A percentile compares a stretch with the other conserved stretches of the same genome.
phyloP scores from a whole-genome alignment of 2,113 vertebrate species.

The Pterocles orientalis region DNA sequence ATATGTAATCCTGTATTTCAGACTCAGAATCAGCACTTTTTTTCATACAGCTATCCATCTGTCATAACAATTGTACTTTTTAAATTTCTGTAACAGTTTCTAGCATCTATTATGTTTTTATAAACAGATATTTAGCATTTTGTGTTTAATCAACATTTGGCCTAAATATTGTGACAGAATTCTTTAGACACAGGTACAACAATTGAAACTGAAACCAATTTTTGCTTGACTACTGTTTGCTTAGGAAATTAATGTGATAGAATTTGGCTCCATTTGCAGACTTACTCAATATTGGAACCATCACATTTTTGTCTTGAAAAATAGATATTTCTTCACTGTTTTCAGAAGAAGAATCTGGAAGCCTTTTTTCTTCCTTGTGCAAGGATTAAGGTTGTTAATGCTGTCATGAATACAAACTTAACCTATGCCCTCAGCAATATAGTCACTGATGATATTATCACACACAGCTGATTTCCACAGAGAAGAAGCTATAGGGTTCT shows the following conservation, averaged over 20 bases:
- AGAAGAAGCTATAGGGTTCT: not conserved
- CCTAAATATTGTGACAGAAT: not conserved
- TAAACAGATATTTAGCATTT: not conserved
- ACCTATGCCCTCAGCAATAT: not conserved
- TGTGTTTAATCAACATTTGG: not conserved
- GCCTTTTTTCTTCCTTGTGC: not conserved
- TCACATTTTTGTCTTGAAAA: not conserved
- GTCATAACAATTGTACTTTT: not conserved
- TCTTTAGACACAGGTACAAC: not conserved
- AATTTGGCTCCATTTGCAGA: not conserved
- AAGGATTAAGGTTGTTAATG: not conserved
- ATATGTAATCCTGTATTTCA: not conserved
- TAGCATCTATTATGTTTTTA: not conserved
- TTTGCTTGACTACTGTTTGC: not conserved
- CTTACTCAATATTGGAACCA: not conserved
- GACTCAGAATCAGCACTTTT: not conserved
- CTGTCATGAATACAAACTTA: not conserved
- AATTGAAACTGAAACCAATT: not conserved
- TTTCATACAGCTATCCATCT: not conserved
- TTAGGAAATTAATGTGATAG: not conserved
- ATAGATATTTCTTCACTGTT: not conserved
- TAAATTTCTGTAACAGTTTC: not conserved
- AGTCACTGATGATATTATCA: not conserved
- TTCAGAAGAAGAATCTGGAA: not conserved
- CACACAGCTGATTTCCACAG: accelerated